These are phyloP conservation scores for Spisula solida DNA, from an alignment of 2,888 invertebrate species.

Conservation along the genomic window DNA sequence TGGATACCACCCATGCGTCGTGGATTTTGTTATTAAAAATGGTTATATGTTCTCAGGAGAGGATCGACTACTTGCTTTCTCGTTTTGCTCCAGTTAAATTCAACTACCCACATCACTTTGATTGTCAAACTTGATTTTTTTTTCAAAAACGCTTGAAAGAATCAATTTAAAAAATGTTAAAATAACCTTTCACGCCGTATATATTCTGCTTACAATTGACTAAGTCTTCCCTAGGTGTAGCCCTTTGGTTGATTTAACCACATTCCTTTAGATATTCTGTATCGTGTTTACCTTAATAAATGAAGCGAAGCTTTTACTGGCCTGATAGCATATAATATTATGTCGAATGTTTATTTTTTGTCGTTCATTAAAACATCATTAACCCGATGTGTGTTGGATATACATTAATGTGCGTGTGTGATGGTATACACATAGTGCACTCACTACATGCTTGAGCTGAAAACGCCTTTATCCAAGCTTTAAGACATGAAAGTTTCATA, in stretches of 20 bases:
- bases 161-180: neutral
- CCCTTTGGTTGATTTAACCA: constrained; percentile 35
- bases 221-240: neutral
- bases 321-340: constrained; percentile 10
- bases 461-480: too few relatives aligned
- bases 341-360: constrained; percentile 44
- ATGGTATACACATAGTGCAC: neutral
- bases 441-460: too few relatives aligned
- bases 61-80: too few relatives aligned
- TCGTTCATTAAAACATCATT: constrained; percentile 47
- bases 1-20: constrained; percentile 51
- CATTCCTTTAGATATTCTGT: neutral
- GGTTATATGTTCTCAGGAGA: constrained; percentile 21
- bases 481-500: too few relatives aligned
- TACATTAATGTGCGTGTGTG: neutral
- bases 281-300: constrained; percentile 30
- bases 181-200: neutral
- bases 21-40: constrained; percentile 37
- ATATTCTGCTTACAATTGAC: neutral
- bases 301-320: constrained; percentile 10
- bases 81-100: constrained; percentile 38
- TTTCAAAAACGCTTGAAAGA: neutral
- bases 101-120: neutral
- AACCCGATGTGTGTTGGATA: neutral
- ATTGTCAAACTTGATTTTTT: constrained; percentile 3